Base-by-base conservation (phyloP, 2,797 vertebrate genomes). In the Hydrophis major region DNA sequence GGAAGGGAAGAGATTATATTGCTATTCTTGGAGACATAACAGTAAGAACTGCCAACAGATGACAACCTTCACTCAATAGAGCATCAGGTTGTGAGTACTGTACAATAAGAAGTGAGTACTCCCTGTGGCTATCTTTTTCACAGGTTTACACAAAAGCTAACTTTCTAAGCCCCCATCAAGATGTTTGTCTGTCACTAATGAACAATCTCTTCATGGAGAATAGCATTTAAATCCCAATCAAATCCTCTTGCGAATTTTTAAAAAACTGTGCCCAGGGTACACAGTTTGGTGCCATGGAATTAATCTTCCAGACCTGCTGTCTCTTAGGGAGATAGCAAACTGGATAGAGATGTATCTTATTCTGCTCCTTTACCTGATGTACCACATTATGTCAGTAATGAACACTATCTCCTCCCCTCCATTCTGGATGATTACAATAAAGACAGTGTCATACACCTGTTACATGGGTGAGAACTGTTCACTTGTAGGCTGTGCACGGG, bases 211-310 rank as follows among this genome's bases (percentile, higher is more conserved):
- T 57, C 56, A 3, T 78, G 91, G 91, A n/a, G 91, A 69, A 91
- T 32, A 66, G 88, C 56, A 56, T 60, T 66, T 92, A 94, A 53
- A 66, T 61, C 5, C 42, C 92, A 94, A 91, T 86, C 89, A 63
- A 88, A 93, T 32, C 89, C 89, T 89, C 90, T 32, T 1, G 88
- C 28, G 28, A 4, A 2, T 78, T 86, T 91, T 61, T 89, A 27
- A 86, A 90, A 86, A 88, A 53, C 18, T 6, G n/a, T 61, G 83
- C 16, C 92, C 69, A 88, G 69, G 86, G 91, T 93, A 83, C 83
- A 87, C 12, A 56, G n/a, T 28, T 4, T 83, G 25, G 20, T 87
- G 28, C 86, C 69, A 78, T 60, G 88, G 91, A 90, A 20, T 57
- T 93, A 83, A 92, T 63, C 37, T 92, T 90, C 22, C 88, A 42